Percentiles rank a stretch among this genome's conserved stretches.
These are phyloP conservation scores for Acanthornis magna DNA, from an alignment of 2,797 vertebrate species.

Conservation along the genomic window DNA sequence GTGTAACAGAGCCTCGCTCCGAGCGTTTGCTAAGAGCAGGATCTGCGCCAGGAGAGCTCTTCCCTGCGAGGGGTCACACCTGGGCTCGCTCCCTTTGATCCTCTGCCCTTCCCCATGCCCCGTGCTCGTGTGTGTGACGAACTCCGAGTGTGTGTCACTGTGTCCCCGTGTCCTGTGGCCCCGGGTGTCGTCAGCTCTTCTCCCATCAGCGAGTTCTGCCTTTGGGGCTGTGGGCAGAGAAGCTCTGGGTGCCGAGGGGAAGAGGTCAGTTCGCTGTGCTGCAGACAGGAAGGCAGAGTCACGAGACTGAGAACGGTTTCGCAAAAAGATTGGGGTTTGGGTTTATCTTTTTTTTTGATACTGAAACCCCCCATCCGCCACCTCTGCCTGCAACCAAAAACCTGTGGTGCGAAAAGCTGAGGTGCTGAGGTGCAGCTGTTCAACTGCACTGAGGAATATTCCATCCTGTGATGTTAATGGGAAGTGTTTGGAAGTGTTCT, in stretches of 20 bases:
- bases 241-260: neutral
- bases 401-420: neutral
- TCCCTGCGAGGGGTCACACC: neutral
- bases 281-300: neutral
- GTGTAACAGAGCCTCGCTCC: fast-evolving
- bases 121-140: fast-evolving
- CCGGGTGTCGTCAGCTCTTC: neutral
- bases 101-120: neutral
- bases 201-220: fast-evolving
- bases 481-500: too few relatives aligned
- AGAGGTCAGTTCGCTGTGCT: neutral
- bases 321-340: fast-evolving
- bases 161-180: neutral
- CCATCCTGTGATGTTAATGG: neutral
- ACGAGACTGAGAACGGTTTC: neutral
- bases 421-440: neutral
- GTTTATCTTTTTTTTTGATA: neutral
- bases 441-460: neutral
- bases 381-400: neutral
- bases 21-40: neutral
- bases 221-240: neutral
- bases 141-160: fast-evolving
- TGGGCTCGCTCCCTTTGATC: neutral
- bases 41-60: neutral
- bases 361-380: neutral